Base-by-base conservation (phyloP, 2,797 vertebrate species). In the Galaxias olidus region DNA sequence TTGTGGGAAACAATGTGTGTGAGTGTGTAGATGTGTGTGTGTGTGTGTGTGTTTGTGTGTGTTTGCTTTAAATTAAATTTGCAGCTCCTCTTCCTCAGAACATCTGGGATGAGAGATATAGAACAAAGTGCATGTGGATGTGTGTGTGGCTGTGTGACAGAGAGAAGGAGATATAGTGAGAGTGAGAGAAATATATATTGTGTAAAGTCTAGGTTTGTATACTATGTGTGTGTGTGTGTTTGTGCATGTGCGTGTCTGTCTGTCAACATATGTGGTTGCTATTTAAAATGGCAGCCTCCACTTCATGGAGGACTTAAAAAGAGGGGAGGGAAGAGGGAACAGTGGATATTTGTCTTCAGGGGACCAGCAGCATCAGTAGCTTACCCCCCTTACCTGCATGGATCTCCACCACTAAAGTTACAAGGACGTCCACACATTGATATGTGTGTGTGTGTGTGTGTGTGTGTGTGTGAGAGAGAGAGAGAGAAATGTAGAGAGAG, bases 201-300 rank as follows among this genome's bases (percentile, higher is more conserved):
- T 70, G 63, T 63, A 57, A 57, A 74, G 63, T 46, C 65, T 55
- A 82, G 86, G 78, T 11, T 15, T 40, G 61, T n/a, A n/a, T n/a
- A n/a, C n/a, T n/a, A n/a, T 54, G 50, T 18, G 15, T 62, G 60
- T 41, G 46, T 15, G 59, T 30, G 20, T 48, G 46, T 48, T 13
- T 50, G 47, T 40, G 20, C 15, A 47, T 43, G 61, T 10, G 48
- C 19, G n/a, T 51, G 15, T 51, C 49, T 51, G n/a, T 51, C 49
- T 14, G 30, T 30, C 30, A 30, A 30, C 30, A 30, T 30, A 30
- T 47, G 11, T 47, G 12, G 19, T 54, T 12, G 19, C 18, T 13
- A 20, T 54, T 54, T 19, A 54, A 54, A 54, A 54, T 54, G 18
- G 18, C 52, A 9, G 18, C 52, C 13, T 9, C 4, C 46, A 47